A percentile compares a stretch with the other conserved stretches of the same genome.
Evolutionary conservation across 2,113 vertebrate species (phyloP).

Genomic region (Pao palembangensis): DNA sequence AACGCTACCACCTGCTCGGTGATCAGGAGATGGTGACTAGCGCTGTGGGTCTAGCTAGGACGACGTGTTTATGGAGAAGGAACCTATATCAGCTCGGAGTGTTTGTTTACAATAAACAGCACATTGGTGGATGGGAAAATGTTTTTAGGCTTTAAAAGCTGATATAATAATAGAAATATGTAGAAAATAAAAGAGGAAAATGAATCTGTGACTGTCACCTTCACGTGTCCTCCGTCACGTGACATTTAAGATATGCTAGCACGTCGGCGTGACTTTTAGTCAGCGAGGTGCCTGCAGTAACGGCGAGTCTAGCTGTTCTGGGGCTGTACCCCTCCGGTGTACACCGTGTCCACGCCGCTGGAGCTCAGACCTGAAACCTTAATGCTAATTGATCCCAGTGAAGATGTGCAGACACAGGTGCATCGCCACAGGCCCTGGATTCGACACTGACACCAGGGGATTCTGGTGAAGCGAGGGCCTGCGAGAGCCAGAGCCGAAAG

Average conservation of each 20-base stretch:
- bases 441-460: constrained; percentile 55
- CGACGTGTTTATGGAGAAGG: constrained; percentile 1
- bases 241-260: background rate
- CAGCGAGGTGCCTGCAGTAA: constrained; percentile 15
- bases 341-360: constrained; percentile 55
- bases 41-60: background rate
- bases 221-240: too few species aligned
- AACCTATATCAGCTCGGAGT: background rate
- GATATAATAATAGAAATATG: too few species aligned
- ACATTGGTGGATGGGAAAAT: constrained; percentile 13
- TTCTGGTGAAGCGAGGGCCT: constrained; percentile 53
- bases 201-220: too few species aligned
- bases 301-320: constrained; percentile 48
- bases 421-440: constrained; percentile 65
- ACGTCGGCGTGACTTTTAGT: background rate
- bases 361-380: constrained; percentile 66
- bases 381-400: constrained; percentile 78
- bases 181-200: too few species aligned
- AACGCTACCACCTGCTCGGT: constrained; percentile 44
- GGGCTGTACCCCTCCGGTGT: constrained; percentile 59
- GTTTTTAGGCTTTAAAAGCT: background rate
- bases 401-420: constrained; percentile 74
- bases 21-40: constrained; percentile 17
- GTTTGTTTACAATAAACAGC: constrained; percentile 12
- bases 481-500: constrained; percentile 48